Evolutionary conservation across 2,888 invertebrate genomes (phyloP), one percentile per base, ranked within the genome.

Genomic region (Hyppa rectilinea): DNA sequence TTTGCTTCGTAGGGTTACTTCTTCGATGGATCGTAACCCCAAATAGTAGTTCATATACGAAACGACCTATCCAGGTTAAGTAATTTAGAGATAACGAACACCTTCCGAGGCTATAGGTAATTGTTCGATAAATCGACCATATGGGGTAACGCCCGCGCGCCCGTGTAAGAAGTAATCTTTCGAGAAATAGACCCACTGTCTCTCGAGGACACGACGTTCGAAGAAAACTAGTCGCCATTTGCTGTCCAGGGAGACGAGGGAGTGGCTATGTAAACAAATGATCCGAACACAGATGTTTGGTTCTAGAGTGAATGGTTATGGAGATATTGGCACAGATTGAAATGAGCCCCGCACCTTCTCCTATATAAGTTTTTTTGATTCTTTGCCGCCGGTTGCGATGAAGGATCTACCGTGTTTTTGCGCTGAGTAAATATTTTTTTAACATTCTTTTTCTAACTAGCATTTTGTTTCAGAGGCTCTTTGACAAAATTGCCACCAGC

Each of bases 241-340:
- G 20, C 20, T 31, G 23, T 14, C 17, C 23, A 14, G 2, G 0
- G 4, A 23, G 5, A 61, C 20, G 20, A 9, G 26, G 7, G n/a
- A 26, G 26, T 26, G 7, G n/a, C 20, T 34, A 36, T n/a, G 6
- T 45, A 26, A 34, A 47, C 20, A 29, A 31, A 31, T 69, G 23
- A 38, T 38, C 26, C 29, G 36, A 68, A 68, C 29, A 47, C 45
- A 36, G 38, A 66, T 38, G 29, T 66, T 66, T 65, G n/a, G 20
- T 66, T 69, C 23, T 69, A 69, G 47, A 66, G 6, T 20, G 14
- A 69, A 49, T 69, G 23, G 14, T 45, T 45, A n/a, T 38, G 47
- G 29, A 31, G 29, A 31, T 49, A 66, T 23, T 69, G 69, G 38
- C 38, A 20, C 9, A 23, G 38, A 49, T 68, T 66, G 69, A 38